These are phyloP conservation scores for Gadus macrocephalus DNA, from an alignment of 2,113 vertebrate species.

Conservation along the genomic window DNA sequence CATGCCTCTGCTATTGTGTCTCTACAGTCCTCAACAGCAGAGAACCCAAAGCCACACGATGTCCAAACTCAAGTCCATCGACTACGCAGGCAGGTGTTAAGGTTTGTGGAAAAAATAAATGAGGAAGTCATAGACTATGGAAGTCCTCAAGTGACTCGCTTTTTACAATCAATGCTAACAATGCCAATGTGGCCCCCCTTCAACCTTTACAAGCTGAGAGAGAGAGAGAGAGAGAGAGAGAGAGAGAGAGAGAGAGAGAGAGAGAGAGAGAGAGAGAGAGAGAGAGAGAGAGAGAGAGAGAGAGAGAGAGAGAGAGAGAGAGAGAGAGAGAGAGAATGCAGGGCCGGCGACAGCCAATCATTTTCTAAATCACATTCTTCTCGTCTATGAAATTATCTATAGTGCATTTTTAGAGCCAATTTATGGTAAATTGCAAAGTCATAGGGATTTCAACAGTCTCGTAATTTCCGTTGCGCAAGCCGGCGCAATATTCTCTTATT, in stretches of 20 bases:
- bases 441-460: conserved; percentile 15
- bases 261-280: too few relatives aligned
- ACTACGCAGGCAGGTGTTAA: background rate
- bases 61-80: too few relatives aligned
- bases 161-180: background rate
- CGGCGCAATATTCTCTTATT: background rate
- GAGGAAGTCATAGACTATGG: background rate
- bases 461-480: conserved; percentile 1
- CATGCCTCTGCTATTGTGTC: background rate
- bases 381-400: conserved; percentile 43
- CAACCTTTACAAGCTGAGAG: background rate
- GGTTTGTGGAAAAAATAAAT: background rate
- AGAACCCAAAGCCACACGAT: too few relatives aligned
- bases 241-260: too few relatives aligned
- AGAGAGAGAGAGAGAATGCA: background rate
- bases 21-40: too few relatives aligned
- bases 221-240: too few relatives aligned
- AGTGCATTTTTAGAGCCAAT: conserved; percentile 50
- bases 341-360: conserved; percentile 33
- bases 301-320: background rate
- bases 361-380: conserved; percentile 50
- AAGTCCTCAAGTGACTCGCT: background rate
- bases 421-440: conserved; percentile 33
- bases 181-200: background rate
- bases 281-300: too few relatives aligned